A percentile compares a stretch with the other conserved stretches of the same genome.
These are phyloP conservation scores for Leptestheria dahalacensis DNA, from an alignment of 1,140 invertebrate genomes.

Conservation along the genomic window DNA sequence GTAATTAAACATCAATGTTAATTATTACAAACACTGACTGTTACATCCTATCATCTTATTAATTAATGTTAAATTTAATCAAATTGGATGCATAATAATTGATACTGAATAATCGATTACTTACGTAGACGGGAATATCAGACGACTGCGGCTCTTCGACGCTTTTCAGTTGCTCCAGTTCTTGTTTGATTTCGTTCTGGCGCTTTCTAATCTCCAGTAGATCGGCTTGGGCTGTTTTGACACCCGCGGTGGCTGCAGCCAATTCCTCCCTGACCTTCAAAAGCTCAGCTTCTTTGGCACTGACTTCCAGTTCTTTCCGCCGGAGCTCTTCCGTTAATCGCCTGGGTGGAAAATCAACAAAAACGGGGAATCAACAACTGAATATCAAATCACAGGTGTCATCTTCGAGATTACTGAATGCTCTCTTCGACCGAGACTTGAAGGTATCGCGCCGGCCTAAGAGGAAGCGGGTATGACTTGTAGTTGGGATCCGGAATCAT, in stretches of 20 bases:
- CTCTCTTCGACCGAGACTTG: constrained; percentile 45
- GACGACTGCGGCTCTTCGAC: not conserved
- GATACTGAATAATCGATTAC: not conserved
- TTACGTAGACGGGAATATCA: not conserved
- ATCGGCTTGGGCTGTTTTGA: not conserved
- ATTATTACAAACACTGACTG: not conserved
- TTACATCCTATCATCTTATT: not conserved
- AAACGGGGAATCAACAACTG: not conserved
- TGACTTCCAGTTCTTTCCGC: not conserved
- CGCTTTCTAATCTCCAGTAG: not conserved
- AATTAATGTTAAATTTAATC: too few relatives aligned
- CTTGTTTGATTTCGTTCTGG: not conserved
- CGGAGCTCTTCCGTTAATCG: not conserved
- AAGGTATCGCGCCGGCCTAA: constrained; percentile 33
- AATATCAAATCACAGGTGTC: not conserved
- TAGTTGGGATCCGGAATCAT: constrained; percentile 52
- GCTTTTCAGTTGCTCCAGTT: not conserved
- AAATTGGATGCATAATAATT: too few relatives aligned
- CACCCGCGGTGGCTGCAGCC: not conserved
- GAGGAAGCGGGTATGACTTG: constrained; percentile 36
- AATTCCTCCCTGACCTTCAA: not conserved
- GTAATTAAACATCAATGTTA: not conserved
- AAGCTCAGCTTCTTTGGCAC: not conserved
- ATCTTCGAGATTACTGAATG: constrained; percentile 23
- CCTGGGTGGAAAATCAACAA: too few relatives aligned